Evolutionary conservation across 2,113 vertebrate species (phyloP).

Genomic region (Poeciliopsis retropinna): DNA sequence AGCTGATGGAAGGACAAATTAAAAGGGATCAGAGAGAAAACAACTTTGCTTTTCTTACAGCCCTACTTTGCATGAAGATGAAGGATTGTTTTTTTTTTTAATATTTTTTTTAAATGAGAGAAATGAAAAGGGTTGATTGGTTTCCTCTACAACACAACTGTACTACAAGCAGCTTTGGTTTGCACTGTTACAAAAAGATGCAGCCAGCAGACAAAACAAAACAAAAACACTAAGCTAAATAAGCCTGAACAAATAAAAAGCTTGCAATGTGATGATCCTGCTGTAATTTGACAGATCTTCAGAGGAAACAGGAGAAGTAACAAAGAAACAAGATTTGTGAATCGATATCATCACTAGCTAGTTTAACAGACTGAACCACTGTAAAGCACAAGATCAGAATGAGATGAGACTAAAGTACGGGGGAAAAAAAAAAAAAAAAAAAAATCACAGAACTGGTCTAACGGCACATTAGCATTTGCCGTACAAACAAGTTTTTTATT

Average conservation of each 20-base stretch:
- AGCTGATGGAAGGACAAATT: conserved; percentile 18
- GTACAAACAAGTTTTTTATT: conserved; percentile 41
- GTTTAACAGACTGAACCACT: conserved; percentile 56
- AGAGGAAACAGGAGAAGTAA: conserved; percentile 18
- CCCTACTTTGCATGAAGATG: conserved; percentile 63
- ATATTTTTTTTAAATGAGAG: background rate
- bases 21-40: conserved; percentile 56
- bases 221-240: conserved; percentile 26
- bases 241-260: conserved; percentile 44
- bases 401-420: conserved; percentile 51
- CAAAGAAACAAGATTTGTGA: background rate
- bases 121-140: background rate
- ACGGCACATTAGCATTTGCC: conserved; percentile 53
- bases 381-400: conserved; percentile 61
- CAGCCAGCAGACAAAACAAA: conserved; percentile 36
- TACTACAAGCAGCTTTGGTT: conserved; percentile 74
- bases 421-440: background rate
- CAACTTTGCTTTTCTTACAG: conserved; percentile 61
- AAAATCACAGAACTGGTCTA: conserved; percentile 61
- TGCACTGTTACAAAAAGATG: conserved; percentile 63
- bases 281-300: conserved; percentile 22
- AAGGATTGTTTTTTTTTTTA: background rate
- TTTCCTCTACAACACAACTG: conserved; percentile 28
- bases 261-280: conserved; percentile 35
- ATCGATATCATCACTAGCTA: conserved; percentile 43